Conservation (phyloP, 2,888 invertebrate species). For the Limnephilus rhombicus region DNA sequence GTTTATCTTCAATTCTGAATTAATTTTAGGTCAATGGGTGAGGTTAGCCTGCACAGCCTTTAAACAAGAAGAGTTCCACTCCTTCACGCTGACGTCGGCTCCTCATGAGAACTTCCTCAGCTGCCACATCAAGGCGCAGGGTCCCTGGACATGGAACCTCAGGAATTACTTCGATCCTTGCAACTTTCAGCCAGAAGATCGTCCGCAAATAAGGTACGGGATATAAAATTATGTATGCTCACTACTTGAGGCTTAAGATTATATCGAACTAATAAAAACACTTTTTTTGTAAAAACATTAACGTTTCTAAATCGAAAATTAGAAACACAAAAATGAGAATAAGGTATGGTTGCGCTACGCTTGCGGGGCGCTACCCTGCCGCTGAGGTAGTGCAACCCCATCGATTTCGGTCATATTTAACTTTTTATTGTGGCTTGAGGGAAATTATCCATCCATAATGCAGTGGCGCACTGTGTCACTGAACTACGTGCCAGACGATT, state of each 20-base stretch:
- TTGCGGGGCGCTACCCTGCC: too few relatives aligned
- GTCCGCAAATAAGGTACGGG: conserved; percentile 84
- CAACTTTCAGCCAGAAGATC: conserved; percentile 91
- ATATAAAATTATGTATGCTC: neutral
- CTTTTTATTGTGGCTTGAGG: too few relatives aligned
- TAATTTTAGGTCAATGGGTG: conserved; percentile 90
- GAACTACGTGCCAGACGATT: too few relatives aligned
- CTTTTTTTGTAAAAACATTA: too few relatives aligned
- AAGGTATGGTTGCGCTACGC: too few relatives aligned
- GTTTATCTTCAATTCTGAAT: neutral
- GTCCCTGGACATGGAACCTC: conserved; percentile 98
- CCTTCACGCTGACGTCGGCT: conserved; percentile 96
- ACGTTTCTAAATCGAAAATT: too few relatives aligned
- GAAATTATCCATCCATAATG: too few relatives aligned
- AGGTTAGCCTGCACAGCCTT: conserved; percentile 94
- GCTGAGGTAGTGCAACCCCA: too few relatives aligned
- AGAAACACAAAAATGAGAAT: too few relatives aligned
- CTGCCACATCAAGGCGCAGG: conserved; percentile 93
- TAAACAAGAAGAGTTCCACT: conserved; percentile 93
- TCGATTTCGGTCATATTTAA: too few relatives aligned
- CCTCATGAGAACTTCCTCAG: conserved; percentile 97
- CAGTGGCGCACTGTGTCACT: too few relatives aligned
- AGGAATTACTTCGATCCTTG: conserved; percentile 96
- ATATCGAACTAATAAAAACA: neutral
- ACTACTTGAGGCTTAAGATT: neutral